Base-by-base conservation (phyloP, 2,797 vertebrate genomes). In the Scleropages formosus region DNA sequence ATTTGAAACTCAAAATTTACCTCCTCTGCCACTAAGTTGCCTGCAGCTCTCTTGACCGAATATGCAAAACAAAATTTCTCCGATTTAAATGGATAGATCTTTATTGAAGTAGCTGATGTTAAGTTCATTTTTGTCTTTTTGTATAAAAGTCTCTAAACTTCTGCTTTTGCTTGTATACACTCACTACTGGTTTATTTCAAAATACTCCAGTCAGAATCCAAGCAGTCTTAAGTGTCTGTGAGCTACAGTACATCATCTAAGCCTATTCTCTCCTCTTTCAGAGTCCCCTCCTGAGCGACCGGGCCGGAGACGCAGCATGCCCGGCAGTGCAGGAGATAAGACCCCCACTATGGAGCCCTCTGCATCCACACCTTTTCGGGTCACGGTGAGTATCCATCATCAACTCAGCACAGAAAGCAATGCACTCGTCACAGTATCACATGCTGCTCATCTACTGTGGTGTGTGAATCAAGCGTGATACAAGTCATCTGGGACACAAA, bases 251-350 rank as follows among this genome's bases (percentile, higher is more conserved):
- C n/a, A 22, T 27, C 68, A 31, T 31, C 22, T 71, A 7, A 71
- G 47, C 9, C 22, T 6, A 22, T 0, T 70, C 68, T 71, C 20
- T 20, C 39, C 26, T 59, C 39, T 22, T 73, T 0, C 91, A 99
- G 97, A 98, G 90, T 97, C 95, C 51, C 95, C 96, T 81, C 94
- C 95, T 26, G 96, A 96, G 89, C 88, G 93, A 87, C 87, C 94
- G 0, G 95, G 95, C 77, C 95, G 95, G 85, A 91, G 95, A 86
- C 95, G 95, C 86, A 96, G 94, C 84, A 94, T 98, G 93, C 97
- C 96, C 1, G 93, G 95, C 80, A 93, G 92, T 83, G 88, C 91
- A 80, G 39, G 93, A 0, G 97, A 98, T 78, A 96, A 95, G 91
- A 92, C 84, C 86, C 88, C 96, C 86, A 78, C 85, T 85, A 96